Evolutionary conservation across 2,888 invertebrate species (phyloP).

Genomic region (Trichopoda pennipes): DNA sequence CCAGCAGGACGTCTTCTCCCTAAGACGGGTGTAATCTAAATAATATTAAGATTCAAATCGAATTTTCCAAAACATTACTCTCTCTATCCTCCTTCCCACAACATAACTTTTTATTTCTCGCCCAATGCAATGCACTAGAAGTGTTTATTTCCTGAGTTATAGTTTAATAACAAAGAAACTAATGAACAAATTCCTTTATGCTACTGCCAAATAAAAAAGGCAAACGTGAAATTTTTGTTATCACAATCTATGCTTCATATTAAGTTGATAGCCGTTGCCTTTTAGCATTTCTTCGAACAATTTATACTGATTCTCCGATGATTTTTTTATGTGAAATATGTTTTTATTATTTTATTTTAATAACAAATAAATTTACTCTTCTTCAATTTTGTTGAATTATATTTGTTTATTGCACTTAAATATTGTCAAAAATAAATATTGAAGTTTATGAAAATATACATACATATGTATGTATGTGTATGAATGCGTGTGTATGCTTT

Average conservation of each 20-base stretch:
- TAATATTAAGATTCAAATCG: too few species aligned
- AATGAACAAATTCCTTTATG: background rate
- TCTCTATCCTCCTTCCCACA: too few species aligned
- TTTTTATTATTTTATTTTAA: background rate
- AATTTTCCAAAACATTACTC: too few species aligned
- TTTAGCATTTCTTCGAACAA: conserved; percentile 32
- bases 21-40: too few species aligned
- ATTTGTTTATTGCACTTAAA: conserved; percentile 7
- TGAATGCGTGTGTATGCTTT: too few species aligned
- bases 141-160: too few species aligned
- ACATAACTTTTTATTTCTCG: too few species aligned
- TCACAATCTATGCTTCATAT: conserved; percentile 38
- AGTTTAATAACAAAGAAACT: background rate
- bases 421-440: conserved; percentile 46
- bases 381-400: background rate
- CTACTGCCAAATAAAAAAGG: background rate
- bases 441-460: conserved; percentile 24
- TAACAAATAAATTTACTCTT: background rate
- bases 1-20: too few species aligned
- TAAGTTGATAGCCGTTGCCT: background rate
- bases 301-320: conserved; percentile 23
- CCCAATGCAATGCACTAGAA: too few species aligned
- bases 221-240: conserved; percentile 12
- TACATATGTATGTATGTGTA: background rate
- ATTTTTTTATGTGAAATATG: conserved; percentile 22